Evolutionary conservation across 2,113 vertebrate species (phyloP).

Genomic region (Amblyopsis rosae): DNA sequence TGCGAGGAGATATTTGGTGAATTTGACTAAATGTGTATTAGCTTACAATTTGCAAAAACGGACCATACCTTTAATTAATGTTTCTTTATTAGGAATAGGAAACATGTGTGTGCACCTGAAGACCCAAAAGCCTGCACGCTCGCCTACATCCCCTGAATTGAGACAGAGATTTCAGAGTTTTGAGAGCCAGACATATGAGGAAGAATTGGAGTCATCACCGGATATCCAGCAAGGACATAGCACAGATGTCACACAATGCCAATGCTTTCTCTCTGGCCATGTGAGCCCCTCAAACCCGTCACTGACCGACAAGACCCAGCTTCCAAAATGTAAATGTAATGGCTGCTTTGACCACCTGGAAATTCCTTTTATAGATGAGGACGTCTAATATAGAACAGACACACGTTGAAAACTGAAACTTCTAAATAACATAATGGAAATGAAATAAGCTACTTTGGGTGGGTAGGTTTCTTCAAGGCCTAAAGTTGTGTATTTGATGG

Average conservation of each 20-base stretch:
- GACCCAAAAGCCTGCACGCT: constrained; percentile 28
- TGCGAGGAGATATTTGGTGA: too few species aligned
- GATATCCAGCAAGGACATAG: constrained; percentile 69
- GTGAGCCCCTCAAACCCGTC: constrained; percentile 27
- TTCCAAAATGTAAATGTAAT: constrained; percentile 38
- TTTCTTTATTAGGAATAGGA: constrained; percentile 40
- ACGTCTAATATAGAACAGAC: constrained; percentile 25
- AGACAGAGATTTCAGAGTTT: constrained; percentile 30
- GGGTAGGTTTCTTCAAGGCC: constrained; percentile 13
- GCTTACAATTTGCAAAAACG: not conserved
- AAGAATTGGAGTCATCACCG: constrained; percentile 21
- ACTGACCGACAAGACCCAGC: constrained; percentile 14
- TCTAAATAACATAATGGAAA: constrained; percentile 21
- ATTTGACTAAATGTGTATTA: too few species aligned
- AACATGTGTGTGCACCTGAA: constrained; percentile 23
- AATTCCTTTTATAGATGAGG: constrained; percentile 80
- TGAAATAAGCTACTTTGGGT: constrained; percentile 46
- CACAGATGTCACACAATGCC: constrained; percentile 72
- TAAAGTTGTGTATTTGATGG: constrained; percentile 27
- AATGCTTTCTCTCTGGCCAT: constrained; percentile 60
- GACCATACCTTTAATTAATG: not conserved
- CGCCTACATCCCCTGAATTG: constrained; percentile 39
- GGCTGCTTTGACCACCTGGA: constrained; percentile 80
- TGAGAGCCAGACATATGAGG: constrained; percentile 16
- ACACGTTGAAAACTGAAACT: not conserved